Conservation (phyloP, 30 jellyfish, hydroid and myxozoan species). For the Hydractinia symbiolongicarpus region DNA sequence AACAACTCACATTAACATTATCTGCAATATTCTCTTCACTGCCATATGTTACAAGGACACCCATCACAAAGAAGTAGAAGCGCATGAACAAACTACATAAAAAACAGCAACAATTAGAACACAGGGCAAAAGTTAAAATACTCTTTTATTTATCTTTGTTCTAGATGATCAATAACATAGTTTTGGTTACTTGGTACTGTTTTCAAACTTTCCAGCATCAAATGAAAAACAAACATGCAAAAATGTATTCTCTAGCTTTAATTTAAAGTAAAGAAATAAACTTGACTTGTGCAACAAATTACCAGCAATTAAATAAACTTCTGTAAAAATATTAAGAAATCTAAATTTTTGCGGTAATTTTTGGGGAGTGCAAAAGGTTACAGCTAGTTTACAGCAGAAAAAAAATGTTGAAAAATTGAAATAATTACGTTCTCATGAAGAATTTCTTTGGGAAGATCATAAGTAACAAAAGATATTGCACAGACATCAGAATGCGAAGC, state of each 20-base stretch:
- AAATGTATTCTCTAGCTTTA: background rate
- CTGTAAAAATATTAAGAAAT: background rate
- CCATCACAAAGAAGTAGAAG: slow-evolving; percentile 5
- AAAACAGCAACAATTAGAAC: background rate
- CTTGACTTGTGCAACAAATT: background rate
- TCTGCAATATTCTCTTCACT: background rate
- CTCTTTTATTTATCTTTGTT: too few relatives aligned
- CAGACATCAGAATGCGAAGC: background rate
- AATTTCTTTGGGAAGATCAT: background rate
- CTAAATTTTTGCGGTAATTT: background rate
- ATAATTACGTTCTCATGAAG: background rate
- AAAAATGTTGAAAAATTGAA: background rate
- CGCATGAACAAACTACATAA: background rate
- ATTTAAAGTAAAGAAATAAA: background rate
- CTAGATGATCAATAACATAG: too few relatives aligned
- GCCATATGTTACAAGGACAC: slow-evolving; percentile 3
- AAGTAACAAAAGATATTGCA: background rate
- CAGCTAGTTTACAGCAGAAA: background rate
- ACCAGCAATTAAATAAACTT: background rate
- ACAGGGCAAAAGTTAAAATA: background rate
- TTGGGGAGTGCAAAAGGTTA: background rate
- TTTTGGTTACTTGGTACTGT: too few relatives aligned
- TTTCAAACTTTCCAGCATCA: too few relatives aligned
- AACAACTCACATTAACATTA: slow-evolving; percentile 2
- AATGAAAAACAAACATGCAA: too few relatives aligned